These are phyloP conservation scores for Calidris pugnax DNA, from an alignment of 2,113 vertebrate species.

Conservation along the genomic window DNA sequence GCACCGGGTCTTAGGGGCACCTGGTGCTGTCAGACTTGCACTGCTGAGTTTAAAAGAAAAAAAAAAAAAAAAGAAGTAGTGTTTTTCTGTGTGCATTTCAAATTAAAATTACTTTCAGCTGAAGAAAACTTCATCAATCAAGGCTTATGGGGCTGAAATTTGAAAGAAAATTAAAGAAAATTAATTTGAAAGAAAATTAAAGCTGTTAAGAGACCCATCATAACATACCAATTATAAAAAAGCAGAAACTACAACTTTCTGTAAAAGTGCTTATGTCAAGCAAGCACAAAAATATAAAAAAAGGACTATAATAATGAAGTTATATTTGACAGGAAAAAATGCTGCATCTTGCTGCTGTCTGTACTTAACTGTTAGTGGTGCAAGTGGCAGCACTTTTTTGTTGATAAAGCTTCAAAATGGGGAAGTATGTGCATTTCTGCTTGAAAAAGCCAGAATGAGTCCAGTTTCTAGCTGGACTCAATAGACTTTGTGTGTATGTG, in stretches of 20 bases:
- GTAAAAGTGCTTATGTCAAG: not conserved
- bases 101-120: not conserved
- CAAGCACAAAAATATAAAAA: not conserved
- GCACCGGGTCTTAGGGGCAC: not conserved
- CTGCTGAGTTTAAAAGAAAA: not conserved
- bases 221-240: not conserved
- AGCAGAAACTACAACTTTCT: not conserved
- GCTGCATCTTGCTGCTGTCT: not conserved
- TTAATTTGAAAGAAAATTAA: not conserved
- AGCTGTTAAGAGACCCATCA: not conserved
- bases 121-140: not conserved
- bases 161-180: not conserved
- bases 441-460: not conserved
- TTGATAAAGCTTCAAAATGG: not conserved
- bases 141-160: not conserved
- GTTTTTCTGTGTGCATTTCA: not conserved
- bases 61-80: not conserved
- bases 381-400: not conserved
- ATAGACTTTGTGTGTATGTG: not conserved
- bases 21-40: not conserved
- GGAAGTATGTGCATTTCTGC: not conserved
- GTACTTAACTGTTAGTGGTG: not conserved
- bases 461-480: not conserved
- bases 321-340: not conserved
- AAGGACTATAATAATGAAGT: not conserved